A percentile compares a stretch with the other conserved stretches of the same genome.
These are phyloP conservation scores for Neolamprologus sp. DNA, from an alignment of 2,113 vertebrate genomes.

Conservation along the genomic window DNA sequence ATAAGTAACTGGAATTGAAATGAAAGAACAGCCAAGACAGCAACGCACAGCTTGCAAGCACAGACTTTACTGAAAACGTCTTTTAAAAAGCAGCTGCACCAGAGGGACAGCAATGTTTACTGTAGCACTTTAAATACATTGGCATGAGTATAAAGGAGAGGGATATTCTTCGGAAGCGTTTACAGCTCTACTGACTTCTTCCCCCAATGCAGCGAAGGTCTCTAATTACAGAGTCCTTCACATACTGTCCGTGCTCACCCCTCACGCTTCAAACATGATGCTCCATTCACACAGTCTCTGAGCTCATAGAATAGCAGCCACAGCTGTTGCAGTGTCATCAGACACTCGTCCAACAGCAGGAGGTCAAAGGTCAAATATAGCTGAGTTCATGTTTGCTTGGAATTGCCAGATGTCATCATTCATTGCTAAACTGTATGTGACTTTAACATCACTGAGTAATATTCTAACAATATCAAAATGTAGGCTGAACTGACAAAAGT, in stretches of 20 bases:
- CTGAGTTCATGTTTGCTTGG: slow-evolving; percentile 28
- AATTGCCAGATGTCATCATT: neutral
- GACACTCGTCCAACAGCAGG: slow-evolving; percentile 33
- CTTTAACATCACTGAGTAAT: neutral
- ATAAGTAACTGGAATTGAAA: neutral
- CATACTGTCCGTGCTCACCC: slow-evolving; percentile 53
- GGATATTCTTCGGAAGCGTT: slow-evolving; percentile 59
- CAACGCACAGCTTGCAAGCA: neutral
- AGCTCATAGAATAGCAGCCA: slow-evolving; percentile 59
- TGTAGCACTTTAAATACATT: slow-evolving; percentile 19
- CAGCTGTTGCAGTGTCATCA: slow-evolving; percentile 62
- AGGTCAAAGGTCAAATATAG: slow-evolving; percentile 51
- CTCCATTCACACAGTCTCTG: slow-evolving; percentile 51
- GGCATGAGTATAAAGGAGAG: slow-evolving; percentile 32
- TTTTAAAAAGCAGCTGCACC: neutral
- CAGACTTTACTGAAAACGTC: neutral
- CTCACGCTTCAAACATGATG: slow-evolving; percentile 51
- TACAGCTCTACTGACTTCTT: slow-evolving; percentile 41
- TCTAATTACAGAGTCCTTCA: slow-evolving; percentile 66
- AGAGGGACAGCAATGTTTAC: slow-evolving; percentile 20
- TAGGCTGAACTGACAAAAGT: neutral
- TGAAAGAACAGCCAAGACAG: neutral
- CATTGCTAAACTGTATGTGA: neutral
- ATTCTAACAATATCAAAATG: neutral
- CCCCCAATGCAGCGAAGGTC: slow-evolving; percentile 1